Conservation (phyloP, 1,140 invertebrate genomes). For the Theocolax elegans region DNA sequence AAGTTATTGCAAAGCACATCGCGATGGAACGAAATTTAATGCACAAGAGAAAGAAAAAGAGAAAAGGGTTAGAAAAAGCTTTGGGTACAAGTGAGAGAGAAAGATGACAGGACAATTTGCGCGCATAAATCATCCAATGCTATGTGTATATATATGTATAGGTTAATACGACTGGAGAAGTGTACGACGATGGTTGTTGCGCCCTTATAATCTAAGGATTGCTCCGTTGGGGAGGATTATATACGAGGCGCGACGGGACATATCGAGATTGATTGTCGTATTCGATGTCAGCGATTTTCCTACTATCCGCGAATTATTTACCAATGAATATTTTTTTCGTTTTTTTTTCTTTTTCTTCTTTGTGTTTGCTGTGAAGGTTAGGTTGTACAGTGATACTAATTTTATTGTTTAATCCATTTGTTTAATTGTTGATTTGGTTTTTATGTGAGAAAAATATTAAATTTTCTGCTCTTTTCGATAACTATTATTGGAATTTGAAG, state of each 20-base stretch:
- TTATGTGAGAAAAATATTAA: no score
- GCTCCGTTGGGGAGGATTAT: neutral
- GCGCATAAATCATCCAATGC: slow-evolving; percentile 64
- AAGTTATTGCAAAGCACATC: slow-evolving; percentile 33
- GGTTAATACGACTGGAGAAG: slow-evolving; percentile 3
- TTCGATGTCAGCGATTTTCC: slow-evolving; percentile 1
- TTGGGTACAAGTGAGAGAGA: neutral
- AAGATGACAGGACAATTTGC: slow-evolving; percentile 64
- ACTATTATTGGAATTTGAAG: no score
- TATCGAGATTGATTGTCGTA: slow-evolving; percentile 18
- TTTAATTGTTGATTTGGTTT: no score
- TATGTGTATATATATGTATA: slow-evolving; percentile 23
- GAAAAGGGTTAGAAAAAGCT: neutral
- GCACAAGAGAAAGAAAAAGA: slow-evolving; percentile 2
- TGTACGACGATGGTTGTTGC: neutral
- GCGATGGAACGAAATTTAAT: slow-evolving; percentile 41
- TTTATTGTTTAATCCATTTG: no score
- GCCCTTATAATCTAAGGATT: slow-evolving; percentile 19
- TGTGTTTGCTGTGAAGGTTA: no score
- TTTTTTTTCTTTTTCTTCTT: no score
- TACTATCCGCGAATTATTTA: no score
- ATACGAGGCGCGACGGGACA: neutral
- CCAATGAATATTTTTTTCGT: no score
- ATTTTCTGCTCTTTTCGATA: no score
- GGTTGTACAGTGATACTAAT: no score